Percentiles rank a stretch among this genome's conserved stretches.
phyloP scores from a whole-genome alignment of 2,113 vertebrate species.

The Cyprinus carpio region DNA sequence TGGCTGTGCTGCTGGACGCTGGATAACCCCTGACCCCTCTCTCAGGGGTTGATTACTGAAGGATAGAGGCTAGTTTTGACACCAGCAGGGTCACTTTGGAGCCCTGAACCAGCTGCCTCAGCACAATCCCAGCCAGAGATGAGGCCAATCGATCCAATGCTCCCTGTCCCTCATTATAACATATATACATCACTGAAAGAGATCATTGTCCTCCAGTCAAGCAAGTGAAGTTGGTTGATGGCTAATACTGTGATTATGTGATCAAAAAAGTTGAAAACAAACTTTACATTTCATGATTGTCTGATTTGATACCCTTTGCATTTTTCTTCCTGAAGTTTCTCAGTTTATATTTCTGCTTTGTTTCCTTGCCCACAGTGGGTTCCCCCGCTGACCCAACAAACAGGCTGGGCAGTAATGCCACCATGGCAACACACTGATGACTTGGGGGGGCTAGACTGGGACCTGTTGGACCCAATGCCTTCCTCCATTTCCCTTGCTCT shows the following conservation, averaged over 20 bases:
- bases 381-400: conserved; percentile 9
- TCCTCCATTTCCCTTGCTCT: conserved; percentile 30
- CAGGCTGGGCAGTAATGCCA: conserved; percentile 3
- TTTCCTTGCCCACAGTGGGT: not conserved
- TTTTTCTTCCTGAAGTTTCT: not conserved
- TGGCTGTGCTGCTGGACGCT: not conserved
- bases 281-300: not conserved
- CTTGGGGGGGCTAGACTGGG: conserved; percentile 16
- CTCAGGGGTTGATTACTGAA: conserved; percentile 23
- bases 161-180: not conserved
- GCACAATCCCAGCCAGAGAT: conserved; percentile 30
- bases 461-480: conserved; percentile 70
- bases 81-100: conserved; percentile 31
- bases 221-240: not conserved
- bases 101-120: conserved; percentile 44
- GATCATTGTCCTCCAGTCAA: not conserved
- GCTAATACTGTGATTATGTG: not conserved
- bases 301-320: not conserved
- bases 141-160: conserved; percentile 32
- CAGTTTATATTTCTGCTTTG: conserved; percentile 1
- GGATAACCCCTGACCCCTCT: conserved; percentile 19
- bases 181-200: not conserved
- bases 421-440: conserved; percentile 8
- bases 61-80: conserved; percentile 21
- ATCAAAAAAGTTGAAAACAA: not conserved